Conservation (phyloP, 2,888 invertebrate species). For the Xanthorhoe spadicearia region DNA sequence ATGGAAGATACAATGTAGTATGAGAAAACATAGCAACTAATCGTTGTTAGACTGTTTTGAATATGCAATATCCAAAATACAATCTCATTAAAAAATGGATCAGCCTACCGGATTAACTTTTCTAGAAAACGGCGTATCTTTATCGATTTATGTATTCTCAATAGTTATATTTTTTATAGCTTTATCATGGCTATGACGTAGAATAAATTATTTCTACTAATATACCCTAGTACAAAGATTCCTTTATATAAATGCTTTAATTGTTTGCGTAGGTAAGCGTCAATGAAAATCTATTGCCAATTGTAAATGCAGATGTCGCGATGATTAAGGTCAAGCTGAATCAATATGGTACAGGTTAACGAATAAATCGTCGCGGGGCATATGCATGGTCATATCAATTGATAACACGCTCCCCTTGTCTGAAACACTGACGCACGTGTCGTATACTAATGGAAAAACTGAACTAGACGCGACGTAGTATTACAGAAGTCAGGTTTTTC, state of each 20-base stretch:
- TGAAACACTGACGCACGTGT: constrained; percentile 49
- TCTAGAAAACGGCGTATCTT: no score
- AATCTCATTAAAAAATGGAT: no score
- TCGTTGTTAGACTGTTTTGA: constrained; percentile 29
- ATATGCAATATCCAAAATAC: background rate
- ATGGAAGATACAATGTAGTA: constrained; percentile 56
- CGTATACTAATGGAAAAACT: constrained; percentile 49
- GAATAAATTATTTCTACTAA: background rate
- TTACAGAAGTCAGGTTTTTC: constrained; percentile 30
- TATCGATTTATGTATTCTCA: no score
- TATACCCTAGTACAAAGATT: background rate
- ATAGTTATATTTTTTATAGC: no score
- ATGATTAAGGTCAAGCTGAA: constrained; percentile 74
- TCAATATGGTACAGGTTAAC: constrained; percentile 76
- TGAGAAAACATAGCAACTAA: constrained; percentile 46
- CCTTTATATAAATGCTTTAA: constrained; percentile 4
- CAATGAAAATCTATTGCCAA: constrained; percentile 57
- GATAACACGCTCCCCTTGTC: constrained; percentile 55
- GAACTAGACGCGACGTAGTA: constrained; percentile 43
- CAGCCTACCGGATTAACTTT: no score
- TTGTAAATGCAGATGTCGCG: constrained; percentile 50
- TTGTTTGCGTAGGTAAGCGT: constrained; percentile 13
- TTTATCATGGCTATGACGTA: background rate
- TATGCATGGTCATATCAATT: constrained; percentile 79
- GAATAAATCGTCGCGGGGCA: constrained; percentile 75